These are phyloP conservation scores for Drosophila arizonae DNA, from an alignment of 1,140 invertebrate species.

Conservation along the genomic window DNA sequence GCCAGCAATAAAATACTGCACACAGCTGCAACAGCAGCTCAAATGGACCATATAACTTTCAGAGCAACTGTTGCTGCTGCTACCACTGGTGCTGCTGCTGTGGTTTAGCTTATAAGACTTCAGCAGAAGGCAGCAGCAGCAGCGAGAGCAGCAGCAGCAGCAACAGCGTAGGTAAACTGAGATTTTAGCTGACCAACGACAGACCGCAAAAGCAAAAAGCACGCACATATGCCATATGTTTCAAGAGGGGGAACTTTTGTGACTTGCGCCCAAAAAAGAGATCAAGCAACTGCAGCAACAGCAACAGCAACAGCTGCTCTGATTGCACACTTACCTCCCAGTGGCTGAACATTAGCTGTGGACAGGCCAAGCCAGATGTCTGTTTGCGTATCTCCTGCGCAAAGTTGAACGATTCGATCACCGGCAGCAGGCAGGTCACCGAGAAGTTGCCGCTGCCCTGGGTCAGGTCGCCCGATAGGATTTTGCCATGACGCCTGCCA, in stretches of 20 bases:
- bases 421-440: conserved; percentile 94
- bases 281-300: conserved; percentile 19
- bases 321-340: conserved; percentile 92
- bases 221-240: conserved; percentile 64
- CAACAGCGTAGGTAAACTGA: conserved; percentile 69
- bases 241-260: not conserved
- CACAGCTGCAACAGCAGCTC: conserved; percentile 65
- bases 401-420: conserved; percentile 98
- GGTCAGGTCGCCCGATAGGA: conserved; percentile 94
- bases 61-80: conserved; percentile 66
- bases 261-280: conserved; percentile 48
- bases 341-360: conserved; percentile 97
- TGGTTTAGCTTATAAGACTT: conserved; percentile 78
- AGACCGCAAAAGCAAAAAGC: conserved; percentile 38
- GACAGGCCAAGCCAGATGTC: conserved; percentile 97
- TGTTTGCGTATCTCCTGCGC: conserved; percentile 95
- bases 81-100: conserved; percentile 36
- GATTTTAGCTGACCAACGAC: conserved; percentile 70
- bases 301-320: conserved; percentile 15
- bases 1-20: conserved; percentile 39
- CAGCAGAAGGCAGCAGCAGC: conserved; percentile 56
- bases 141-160: conserved; percentile 55
- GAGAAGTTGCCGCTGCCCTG: conserved; percentile 94
- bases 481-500: conserved; percentile 92
- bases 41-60: conserved; percentile 80